Conservation (phyloP, 2,888 invertebrate species). For the Koerneria pararmatus region DNA sequence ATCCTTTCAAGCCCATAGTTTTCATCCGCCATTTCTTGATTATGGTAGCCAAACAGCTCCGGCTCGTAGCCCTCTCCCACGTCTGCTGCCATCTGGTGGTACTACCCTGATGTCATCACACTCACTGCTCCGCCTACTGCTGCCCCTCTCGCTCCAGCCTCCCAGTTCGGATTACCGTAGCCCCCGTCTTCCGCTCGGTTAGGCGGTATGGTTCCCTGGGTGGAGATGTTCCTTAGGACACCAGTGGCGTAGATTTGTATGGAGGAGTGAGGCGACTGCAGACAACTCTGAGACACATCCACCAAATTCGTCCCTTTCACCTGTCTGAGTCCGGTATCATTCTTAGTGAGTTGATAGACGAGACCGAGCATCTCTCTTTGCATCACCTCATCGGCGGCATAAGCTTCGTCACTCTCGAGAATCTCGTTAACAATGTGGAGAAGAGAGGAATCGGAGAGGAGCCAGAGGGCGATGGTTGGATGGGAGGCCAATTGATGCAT, state of each 20-base stretch:
- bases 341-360: conserved; percentile 54
- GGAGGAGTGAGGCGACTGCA: no score
- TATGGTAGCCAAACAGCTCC: conserved; percentile 45
- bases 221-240: no score
- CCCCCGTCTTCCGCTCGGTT: conserved; percentile 20
- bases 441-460: not conserved
- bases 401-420: conserved; percentile 12
- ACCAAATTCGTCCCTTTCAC: no score
- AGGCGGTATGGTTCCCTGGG: no score
- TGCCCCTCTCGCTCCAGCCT: not conserved
- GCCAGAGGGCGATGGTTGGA: conserved; percentile 27
- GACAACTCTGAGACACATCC: no score
- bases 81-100: conserved; percentile 24
- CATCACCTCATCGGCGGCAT: conserved; percentile 32
- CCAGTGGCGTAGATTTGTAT: no score
- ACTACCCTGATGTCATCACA: no score
- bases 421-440: conserved; percentile 19
- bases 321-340: conserved; percentile 48
- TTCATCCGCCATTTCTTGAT: conserved; percentile 10
- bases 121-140: no score
- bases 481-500: conserved; percentile 93
- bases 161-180: conserved; percentile 12
- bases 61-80: conserved; percentile 53
- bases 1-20: conserved; percentile 28
- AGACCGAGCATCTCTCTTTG: conserved; percentile 56